Evolutionary conservation across 1,140 invertebrate genomes (phyloP).

Genomic region (Lethocerus indicus): DNA sequence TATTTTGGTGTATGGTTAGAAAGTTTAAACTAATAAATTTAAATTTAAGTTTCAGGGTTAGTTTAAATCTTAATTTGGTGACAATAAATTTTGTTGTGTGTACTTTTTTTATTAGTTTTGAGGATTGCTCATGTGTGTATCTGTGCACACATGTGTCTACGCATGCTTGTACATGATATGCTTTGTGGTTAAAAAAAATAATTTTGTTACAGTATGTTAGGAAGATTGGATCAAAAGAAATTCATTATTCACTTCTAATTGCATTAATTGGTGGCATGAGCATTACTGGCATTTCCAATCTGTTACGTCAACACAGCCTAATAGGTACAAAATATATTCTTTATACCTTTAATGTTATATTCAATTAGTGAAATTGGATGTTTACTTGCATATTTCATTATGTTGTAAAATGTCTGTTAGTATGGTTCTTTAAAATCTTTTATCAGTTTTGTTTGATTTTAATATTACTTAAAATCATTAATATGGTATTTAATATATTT

Average conservation of each 20-base stretch:
- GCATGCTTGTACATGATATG: too few relatives aligned
- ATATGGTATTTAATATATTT: conserved; percentile 4
- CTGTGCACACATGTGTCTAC: too few relatives aligned
- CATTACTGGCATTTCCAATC: conserved; percentile 27
- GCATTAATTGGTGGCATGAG: conserved; percentile 29
- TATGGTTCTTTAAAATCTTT: neutral
- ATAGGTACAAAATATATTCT: conserved; percentile 24
- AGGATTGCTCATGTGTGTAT: too few relatives aligned
- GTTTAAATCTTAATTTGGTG: too few relatives aligned
- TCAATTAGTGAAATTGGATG: conserved; percentile 22
- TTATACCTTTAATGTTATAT: neutral
- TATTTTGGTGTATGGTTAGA: too few relatives aligned
- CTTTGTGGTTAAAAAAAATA: conserved; percentile 2
- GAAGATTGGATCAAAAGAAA: conserved; percentile 16
- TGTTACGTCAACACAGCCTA: conserved; percentile 29
- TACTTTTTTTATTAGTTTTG: too few relatives aligned
- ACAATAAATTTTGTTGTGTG: too few relatives aligned
- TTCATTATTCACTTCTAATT: conserved; percentile 23
- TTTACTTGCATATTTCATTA: neutral
- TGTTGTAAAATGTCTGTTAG: neutral
- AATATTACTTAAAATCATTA: neutral
- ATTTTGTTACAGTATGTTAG: conserved; percentile 20
- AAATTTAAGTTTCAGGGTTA: too few relatives aligned
- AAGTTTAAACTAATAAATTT: too few relatives aligned
- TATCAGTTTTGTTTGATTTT: neutral